Percentiles rank a stretch among this genome's conserved stretches.
Conservation (phyloP, 2,797 vertebrate genomes). For the Gila robusta region DNA sequence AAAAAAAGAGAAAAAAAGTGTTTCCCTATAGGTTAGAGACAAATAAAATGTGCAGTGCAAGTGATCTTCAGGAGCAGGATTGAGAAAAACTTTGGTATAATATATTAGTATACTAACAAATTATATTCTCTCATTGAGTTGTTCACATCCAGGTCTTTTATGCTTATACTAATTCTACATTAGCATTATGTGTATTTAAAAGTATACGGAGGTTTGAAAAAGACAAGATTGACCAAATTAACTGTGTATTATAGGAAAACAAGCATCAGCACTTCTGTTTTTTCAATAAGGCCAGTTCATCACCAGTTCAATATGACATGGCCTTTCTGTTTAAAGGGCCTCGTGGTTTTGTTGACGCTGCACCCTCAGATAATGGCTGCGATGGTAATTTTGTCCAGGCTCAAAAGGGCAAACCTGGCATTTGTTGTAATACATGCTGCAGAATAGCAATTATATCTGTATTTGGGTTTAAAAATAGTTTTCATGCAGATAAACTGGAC, state of each 20-base stretch:
- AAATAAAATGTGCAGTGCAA: not conserved
- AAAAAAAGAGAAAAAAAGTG: too few relatives aligned
- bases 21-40: not conserved
- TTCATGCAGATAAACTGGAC: not conserved
- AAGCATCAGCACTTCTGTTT: slow-evolving; percentile 30
- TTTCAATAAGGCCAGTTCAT: slow-evolving; percentile 20
- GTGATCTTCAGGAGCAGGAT: not conserved
- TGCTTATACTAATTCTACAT: not conserved
- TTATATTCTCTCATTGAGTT: not conserved
- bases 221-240: not conserved
- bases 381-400: slow-evolving; percentile 31
- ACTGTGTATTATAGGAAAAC: not conserved
- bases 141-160: not conserved
- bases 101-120: not conserved
- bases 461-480: slow-evolving; percentile 54
- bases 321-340: slow-evolving; percentile 36
- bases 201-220: not conserved
- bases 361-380: slow-evolving; percentile 24
- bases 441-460: slow-evolving; percentile 37
- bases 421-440: slow-evolving; percentile 58
- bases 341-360: slow-evolving; percentile 16
- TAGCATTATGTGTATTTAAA: not conserved
- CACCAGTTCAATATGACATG: slow-evolving; percentile 17
- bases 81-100: not conserved
- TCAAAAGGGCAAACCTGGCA: slow-evolving; percentile 68